Evolutionary conservation across 2,113 vertebrate genomes (phyloP).

Genomic region (Scatophagus argus): DNA sequence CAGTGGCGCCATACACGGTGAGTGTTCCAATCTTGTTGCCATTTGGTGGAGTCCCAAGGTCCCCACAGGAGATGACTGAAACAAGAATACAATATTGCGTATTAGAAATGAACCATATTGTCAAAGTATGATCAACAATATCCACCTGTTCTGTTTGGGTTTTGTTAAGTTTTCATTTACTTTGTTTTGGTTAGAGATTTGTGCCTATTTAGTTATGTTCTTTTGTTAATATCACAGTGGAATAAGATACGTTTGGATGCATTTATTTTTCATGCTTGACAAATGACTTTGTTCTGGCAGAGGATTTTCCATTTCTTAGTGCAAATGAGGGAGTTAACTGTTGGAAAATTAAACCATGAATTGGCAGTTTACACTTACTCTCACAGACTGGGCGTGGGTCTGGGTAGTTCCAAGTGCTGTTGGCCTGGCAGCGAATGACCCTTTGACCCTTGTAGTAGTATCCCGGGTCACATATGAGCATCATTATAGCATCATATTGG

Average conservation of each 20-base stretch:
- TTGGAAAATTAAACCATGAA: not conserved
- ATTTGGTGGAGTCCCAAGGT: conserved; percentile 92
- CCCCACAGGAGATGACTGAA: conserved; percentile 96
- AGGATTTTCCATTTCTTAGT: not conserved
- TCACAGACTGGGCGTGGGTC: conserved; percentile 90
- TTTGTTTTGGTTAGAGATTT: conserved; percentile 20
- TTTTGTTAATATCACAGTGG: conserved; percentile 21
- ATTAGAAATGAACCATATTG: not conserved
- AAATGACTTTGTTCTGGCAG: conserved; percentile 7
- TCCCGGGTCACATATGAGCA: conserved; percentile 96
- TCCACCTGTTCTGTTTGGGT: conserved; percentile 7
- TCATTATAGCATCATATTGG: conserved; percentile 94
- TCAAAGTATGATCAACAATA: not conserved
- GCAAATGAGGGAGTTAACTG: not conserved
- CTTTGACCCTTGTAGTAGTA: conserved; percentile 96
- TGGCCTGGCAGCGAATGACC: conserved; percentile 93
- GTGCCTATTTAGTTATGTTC: not conserved
- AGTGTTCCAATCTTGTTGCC: conserved; percentile 97
- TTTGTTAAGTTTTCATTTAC: conserved; percentile 1
- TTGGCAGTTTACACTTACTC: conserved; percentile 86
- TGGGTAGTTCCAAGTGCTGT: conserved; percentile 93
- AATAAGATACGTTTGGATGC: conserved; percentile 10
- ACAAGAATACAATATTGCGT: conserved; percentile 16
- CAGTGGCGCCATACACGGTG: conserved; percentile 92
- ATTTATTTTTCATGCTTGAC: conserved; percentile 7